These are phyloP conservation scores for Lindbergichthys nudifrons DNA, from an alignment of 2,797 vertebrate species.

Conservation along the genomic window DNA sequence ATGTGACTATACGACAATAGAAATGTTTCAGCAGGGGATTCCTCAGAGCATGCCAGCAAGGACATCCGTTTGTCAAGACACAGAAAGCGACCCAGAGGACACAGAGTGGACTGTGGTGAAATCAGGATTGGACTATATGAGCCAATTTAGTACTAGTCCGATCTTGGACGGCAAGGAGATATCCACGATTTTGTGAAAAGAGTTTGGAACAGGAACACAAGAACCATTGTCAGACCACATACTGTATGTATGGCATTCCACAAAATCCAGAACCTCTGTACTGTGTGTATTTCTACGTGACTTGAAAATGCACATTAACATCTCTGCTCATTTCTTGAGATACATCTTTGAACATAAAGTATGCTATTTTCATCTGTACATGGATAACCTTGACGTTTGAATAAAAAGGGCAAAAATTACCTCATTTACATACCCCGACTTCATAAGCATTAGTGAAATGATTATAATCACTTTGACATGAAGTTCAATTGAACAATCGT, in stretches of 20 bases:
- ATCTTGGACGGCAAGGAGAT: not conserved
- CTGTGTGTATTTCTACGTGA: not conserved
- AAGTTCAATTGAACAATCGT: too few species aligned
- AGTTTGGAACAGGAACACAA: not conserved
- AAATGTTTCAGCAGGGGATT: constrained; percentile 81
- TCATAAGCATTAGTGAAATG: too few species aligned
- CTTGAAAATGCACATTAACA: not conserved
- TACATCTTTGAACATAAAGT: not conserved
- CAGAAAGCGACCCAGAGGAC: constrained; percentile 25
- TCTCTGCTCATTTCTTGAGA: not conserved
- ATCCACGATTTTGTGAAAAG: constrained; percentile 14
- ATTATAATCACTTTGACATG: too few species aligned
- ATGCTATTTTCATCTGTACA: not conserved
- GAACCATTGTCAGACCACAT: not conserved
- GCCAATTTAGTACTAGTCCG: constrained; percentile 66
- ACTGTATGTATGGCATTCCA: not conserved
- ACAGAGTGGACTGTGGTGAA: constrained; percentile 19
- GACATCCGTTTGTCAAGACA: not conserved
- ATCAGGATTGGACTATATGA: constrained; percentile 69
- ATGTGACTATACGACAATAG: constrained; percentile 87
- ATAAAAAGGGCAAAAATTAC: too few species aligned
- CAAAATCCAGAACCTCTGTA: not conserved
- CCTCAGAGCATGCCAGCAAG: constrained; percentile 13
- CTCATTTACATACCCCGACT: too few species aligned
- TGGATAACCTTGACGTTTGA: too few species aligned